Percentiles rank a stretch among this genome's conserved stretches.
Conservation (phyloP, 1,140 invertebrate species). For the Drosophila melanica region DNA sequence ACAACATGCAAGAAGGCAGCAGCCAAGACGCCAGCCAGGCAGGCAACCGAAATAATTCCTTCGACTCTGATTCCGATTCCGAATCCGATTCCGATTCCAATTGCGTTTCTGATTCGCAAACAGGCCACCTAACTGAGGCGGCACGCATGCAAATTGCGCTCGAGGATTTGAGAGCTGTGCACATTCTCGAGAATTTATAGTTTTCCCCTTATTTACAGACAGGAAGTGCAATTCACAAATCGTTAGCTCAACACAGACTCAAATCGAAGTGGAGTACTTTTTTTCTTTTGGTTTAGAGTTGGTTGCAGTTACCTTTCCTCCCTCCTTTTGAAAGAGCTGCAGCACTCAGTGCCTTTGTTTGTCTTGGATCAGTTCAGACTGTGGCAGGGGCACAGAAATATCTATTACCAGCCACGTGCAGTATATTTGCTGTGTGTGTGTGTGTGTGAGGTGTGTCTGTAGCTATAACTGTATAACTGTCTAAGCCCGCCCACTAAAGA, state of each 20-base stretch:
- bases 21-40: conserved; percentile 42
- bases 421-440: background rate
- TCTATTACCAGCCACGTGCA: conserved; percentile 36
- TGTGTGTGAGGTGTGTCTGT: conserved; percentile 45
- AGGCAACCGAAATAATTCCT: conserved; percentile 19
- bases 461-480: background rate
- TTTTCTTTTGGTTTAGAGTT: background rate
- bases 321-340: background rate
- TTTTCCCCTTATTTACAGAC: conserved; percentile 77
- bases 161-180: conserved; percentile 40
- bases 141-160: conserved; percentile 73
- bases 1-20: background rate
- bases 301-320: conserved; percentile 1
- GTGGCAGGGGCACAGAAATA: background rate
- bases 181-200: conserved; percentile 74
- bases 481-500: conserved; percentile 36
- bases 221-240: conserved; percentile 83
- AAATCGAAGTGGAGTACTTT: conserved; percentile 52
- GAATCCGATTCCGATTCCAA: conserved; percentile 11
- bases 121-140: conserved; percentile 28
- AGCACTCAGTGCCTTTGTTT: conserved; percentile 38
- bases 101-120: conserved; percentile 4
- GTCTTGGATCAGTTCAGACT: conserved; percentile 19
- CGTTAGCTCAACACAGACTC: conserved; percentile 66
- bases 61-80: conserved; percentile 4